Evolutionary conservation across 2,113 vertebrate genomes (phyloP).

Genomic region (Erythrolamprus reginae): DNA sequence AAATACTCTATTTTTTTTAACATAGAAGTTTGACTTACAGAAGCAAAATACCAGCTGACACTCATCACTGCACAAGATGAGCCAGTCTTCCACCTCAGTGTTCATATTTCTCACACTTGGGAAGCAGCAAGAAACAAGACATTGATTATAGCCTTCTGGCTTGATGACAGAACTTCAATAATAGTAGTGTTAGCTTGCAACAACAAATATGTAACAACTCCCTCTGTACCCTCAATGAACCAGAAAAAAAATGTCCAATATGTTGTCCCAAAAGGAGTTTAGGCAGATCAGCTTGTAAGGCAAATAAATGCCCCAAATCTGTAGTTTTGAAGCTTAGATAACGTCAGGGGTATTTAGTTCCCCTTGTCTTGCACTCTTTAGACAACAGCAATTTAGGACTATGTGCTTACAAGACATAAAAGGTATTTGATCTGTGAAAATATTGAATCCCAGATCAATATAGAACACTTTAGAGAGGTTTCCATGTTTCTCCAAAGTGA

Average conservation of each 20-base stretch:
- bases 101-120: not conserved
- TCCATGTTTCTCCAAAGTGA: not conserved
- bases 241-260: not conserved
- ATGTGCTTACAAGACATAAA: not conserved
- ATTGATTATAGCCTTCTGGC: constrained; percentile 35
- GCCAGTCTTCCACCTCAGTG: not conserved
- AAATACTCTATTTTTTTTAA: not conserved
- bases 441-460: not conserved
- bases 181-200: constrained; percentile 29
- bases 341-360: not conserved
- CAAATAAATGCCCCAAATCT: rapidly evolving
- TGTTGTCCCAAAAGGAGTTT: not conserved
- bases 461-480: not conserved
- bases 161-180: constrained; percentile 34
- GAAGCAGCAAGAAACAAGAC: not conserved
- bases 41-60: constrained; percentile 40
- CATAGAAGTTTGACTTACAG: constrained; percentile 39
- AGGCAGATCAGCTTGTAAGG: not conserved
- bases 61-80: constrained; percentile 20
- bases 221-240: rapidly evolving
- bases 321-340: not conserved
- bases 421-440: not conserved
- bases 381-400: not conserved
- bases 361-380: not conserved
- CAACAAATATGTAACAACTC: constrained; percentile 23